These are phyloP conservation scores for Entomobrya proxima DNA, from an alignment of 2,888 invertebrate species.

Conservation along the genomic window DNA sequence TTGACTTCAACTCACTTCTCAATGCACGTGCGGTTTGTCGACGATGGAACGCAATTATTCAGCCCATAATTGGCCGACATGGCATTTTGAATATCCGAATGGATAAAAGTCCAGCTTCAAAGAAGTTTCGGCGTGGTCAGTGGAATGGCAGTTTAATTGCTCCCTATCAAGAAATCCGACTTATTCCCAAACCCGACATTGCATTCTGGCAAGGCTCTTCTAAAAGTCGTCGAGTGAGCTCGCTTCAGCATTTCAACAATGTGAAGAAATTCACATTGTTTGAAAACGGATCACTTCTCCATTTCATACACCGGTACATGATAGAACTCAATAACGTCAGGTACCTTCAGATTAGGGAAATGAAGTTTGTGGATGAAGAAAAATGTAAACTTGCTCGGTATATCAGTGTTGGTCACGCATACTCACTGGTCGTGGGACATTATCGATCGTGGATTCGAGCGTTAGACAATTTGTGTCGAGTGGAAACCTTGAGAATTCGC, in stretches of 20 bases:
- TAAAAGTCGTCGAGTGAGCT: not conserved
- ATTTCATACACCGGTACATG: conserved; percentile 57
- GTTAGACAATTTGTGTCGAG: conserved; percentile 12
- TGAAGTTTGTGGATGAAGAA: conserved; percentile 20
- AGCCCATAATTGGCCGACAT: not conserved
- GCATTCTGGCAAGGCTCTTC: not conserved
- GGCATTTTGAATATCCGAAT: conserved; percentile 41
- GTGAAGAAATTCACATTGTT: conserved; percentile 55
- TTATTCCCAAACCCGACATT: conserved; percentile 41
- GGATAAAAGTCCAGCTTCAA: conserved; percentile 32
- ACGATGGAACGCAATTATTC: conserved; percentile 20
- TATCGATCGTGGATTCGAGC: conserved; percentile 14
- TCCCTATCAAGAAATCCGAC: conserved; percentile 44
- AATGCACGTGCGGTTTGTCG: conserved; percentile 24
- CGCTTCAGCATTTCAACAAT: conserved; percentile 21
- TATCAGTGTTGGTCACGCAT: not conserved
- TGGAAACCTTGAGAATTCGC: conserved; percentile 50
- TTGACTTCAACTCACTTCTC: conserved; percentile 31
- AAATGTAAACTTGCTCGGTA: not conserved
- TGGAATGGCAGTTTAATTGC: conserved; percentile 27
- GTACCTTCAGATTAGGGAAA: conserved; percentile 46
- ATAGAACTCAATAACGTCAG: not conserved
- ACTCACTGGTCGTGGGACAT: not conserved
- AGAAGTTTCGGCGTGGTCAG: conserved; percentile 42
- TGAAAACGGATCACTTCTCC: conserved; percentile 53